Evolutionary conservation across 2,888 invertebrate species (phyloP), one percentile per base, ranked within the genome.

Genomic region (Ormyrus thymus): DNA sequence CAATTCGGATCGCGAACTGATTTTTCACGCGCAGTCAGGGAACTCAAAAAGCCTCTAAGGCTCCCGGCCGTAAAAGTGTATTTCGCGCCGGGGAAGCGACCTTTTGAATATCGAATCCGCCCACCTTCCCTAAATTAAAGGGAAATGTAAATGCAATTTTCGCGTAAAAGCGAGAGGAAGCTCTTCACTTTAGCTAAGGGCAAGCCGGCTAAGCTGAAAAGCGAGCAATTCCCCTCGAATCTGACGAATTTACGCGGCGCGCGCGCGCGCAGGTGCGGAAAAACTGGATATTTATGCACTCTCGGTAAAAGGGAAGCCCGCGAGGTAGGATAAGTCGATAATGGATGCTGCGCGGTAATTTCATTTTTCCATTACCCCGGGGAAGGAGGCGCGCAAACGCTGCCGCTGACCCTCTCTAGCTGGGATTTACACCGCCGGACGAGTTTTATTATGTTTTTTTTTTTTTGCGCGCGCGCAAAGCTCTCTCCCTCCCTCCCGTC

Each of bases 101-200:
- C 62, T 61, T 76, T 64, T 64, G 29, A 77, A 66, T 71, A 77
- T 77, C 51, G 65, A 71, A 71, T 77, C 53, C 53, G 53, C 13
- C 59, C 65, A 76, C 50, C 43, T 10, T n/a, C 56, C 56, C 48
- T 64, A 76, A 76, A 76, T 76, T 70, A 76, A 76, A 62, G 43
- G 58, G 51, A 71, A 71, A 71, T 71, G 65, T 56, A 77, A 77
- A 71, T 58, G 77, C 50, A 71, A 77, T 77, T 77, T 71, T 50
- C 43, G 50, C 45, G 51, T 51, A 68, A 75, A 75, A 59, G 29
- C 29, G 66, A 66, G 66, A 66, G 59, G 11, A 10, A 61, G 11
- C 46, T 10, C 50, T 43, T 53, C 29, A 29, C 51, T 48, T 53
- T 6, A 8, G 1, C 9, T 46, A 50, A 64, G 55, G 15, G 50